Evolutionary conservation across 2,113 vertebrate species (phyloP).

Genomic region (Meleagris gallopavo): DNA sequence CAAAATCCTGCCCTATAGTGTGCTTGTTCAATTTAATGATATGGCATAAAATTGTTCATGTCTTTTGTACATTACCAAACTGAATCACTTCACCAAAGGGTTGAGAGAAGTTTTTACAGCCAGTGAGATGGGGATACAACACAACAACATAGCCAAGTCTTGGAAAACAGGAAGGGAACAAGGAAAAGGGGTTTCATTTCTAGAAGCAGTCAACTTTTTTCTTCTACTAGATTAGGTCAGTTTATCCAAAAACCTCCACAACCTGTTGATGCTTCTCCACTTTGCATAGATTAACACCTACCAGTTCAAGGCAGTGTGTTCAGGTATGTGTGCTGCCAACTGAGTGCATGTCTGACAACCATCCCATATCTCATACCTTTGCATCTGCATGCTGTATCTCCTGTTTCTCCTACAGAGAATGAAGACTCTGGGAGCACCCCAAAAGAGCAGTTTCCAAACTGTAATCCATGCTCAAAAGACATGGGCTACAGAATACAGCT

Average conservation of each 20-base stretch:
- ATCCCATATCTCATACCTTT: not conserved
- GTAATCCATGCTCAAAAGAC: rapidly evolving
- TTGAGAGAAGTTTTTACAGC: not conserved
- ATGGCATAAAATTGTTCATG: not conserved
- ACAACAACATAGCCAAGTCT: not conserved
- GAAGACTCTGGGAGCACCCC: not conserved
- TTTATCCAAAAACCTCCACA: not conserved
- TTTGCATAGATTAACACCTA: not conserved
- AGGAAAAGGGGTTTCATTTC: not conserved
- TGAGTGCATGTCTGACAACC: not conserved
- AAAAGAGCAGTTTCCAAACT: not conserved
- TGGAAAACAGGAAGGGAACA: not conserved
- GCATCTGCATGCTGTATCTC: not conserved
- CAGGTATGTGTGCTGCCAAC: not conserved
- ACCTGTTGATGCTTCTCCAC: not conserved
- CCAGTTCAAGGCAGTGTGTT: not conserved
- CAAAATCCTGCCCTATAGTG: not conserved
- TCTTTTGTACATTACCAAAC: not conserved
- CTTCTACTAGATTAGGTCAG: not conserved
- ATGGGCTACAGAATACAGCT: not conserved
- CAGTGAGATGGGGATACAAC: not conserved
- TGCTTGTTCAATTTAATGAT: not conserved
- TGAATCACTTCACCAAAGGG: not conserved
- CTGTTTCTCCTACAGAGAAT: not conserved
- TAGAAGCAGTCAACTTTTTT: not conserved